Percentiles rank a stretch among this genome's conserved stretches.
Conservation (phyloP, 2,888 invertebrate genomes). For the Heliothis peltigera region DNA sequence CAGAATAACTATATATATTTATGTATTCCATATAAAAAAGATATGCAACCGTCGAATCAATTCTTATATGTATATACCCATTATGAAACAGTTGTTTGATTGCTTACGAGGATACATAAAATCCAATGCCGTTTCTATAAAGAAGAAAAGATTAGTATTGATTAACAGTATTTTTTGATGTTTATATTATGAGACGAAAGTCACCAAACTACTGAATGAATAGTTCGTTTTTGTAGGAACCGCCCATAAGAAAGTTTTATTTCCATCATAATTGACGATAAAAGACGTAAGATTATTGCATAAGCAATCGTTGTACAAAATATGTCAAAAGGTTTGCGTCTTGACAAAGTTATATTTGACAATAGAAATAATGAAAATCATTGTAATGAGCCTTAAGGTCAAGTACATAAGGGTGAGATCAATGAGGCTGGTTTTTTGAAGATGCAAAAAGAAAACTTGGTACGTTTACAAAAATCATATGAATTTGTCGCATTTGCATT, state of each 20-base stretch:
- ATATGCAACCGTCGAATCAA: not conserved
- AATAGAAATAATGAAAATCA: not conserved
- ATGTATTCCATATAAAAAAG: not conserved
- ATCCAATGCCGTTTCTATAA: no score
- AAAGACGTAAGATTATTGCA: slow-evolving; percentile 51
- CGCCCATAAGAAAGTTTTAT: slow-evolving; percentile 62
- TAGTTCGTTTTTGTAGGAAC: no score
- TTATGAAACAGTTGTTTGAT: slow-evolving; percentile 15
- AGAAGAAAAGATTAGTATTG: no score
- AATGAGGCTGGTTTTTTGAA: not conserved
- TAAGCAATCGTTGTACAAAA: slow-evolving; percentile 34
- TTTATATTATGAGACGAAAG: no score
- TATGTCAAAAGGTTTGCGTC: slow-evolving; percentile 23
- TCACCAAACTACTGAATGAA: no score
- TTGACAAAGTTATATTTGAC: slow-evolving; percentile 23
- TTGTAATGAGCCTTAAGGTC: not conserved
- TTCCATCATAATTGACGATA: slow-evolving; percentile 41
- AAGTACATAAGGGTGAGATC: slow-evolving; percentile 8
- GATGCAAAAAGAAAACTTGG: slow-evolving; percentile 7
- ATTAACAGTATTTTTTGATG: no score
- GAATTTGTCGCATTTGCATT: slow-evolving; percentile 35
- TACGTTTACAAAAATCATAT: slow-evolving; percentile 19
- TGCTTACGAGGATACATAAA: slow-evolving; percentile 28
- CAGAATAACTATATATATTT: no score
- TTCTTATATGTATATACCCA: not conserved